Evolutionary conservation across 2,888 invertebrate species (phyloP), one percentile per base, ranked within the genome.

Genomic region (Orthosia cruda): DNA sequence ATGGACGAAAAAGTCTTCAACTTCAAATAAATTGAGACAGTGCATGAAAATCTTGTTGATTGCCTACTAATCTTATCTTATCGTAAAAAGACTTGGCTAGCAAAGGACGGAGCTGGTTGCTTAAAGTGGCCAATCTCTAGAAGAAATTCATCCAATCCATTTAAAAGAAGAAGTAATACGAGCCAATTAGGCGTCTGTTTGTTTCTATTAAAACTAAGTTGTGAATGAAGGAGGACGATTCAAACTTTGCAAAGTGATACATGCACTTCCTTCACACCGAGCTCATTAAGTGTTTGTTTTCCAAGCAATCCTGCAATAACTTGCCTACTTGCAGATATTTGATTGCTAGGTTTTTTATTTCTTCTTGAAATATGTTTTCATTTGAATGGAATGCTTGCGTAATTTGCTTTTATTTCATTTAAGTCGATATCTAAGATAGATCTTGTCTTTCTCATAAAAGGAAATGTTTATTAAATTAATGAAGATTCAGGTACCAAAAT

Each of bases 211-310:
- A 16, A 9, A 49, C 57, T 40, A 40, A 71, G 47, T 71, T 32
- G 18, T 71, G 23, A 20, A 40, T 49, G 16, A 47, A 26, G 54
- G 5, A n/a, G 9, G 16, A 20, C n/a, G 13, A 26, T 70, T n/a
- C 16, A 26, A 70, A 70, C 71, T 70, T 54, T 54, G 12, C 16
- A 55, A 20, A 11, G 20, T 70, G 20, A 50, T 47, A 55, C 32
- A 57, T 32, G 13, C 23, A 71, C 49, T 47, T 71, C 3, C 23
- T 12, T 71, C n/a, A 16, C 4, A 20, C n/a, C 15, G 11, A 23
- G 15, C 23, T 40, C 11, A 40, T 50, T 18, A 32, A 65, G 5
- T 13, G 45, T 67, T 54, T n/a, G 15, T 18, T 49, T 71, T 7
- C 20, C 47, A 71, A 57, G 20, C 11, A 71, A 32, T 32, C 9